phyloP scores from a whole-genome alignment of 1,140 invertebrate genomes.

The Caenorhabditis elegans region DNA sequence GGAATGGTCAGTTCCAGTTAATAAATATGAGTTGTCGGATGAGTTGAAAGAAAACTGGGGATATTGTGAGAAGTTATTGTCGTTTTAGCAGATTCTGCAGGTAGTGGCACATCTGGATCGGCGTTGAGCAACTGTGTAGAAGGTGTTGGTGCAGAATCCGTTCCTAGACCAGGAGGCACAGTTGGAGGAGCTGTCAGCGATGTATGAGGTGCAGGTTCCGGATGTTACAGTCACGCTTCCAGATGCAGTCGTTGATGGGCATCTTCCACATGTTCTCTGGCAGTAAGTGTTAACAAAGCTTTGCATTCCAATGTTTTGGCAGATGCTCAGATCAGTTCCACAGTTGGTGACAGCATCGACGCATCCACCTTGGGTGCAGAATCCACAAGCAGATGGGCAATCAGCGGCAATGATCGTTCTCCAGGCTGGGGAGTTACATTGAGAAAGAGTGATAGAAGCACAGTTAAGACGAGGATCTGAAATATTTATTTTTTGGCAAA shows the following conservation, averaged over 20 bases:
- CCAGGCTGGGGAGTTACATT: neutral
- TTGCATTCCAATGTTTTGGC: neutral
- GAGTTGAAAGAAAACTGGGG: neutral
- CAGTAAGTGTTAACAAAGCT: neutral
- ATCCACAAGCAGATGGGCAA: slow-evolving; percentile 13
- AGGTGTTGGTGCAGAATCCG: slow-evolving; percentile 35
- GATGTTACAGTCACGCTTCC: neutral
- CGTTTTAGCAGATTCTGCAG: slow-evolving; percentile 3
- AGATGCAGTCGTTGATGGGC: neutral
- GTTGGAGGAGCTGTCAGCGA: neutral
- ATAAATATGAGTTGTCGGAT: neutral
- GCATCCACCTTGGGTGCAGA: neutral
- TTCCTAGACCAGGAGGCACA: slow-evolving; percentile 23
- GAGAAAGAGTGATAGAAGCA: neutral
- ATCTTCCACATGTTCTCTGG: slow-evolving; percentile 17
- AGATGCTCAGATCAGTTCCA: neutral
- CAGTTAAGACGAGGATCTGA: neutral
- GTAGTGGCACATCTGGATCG: neutral
- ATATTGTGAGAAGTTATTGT: too few species aligned
- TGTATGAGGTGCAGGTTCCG: neutral
- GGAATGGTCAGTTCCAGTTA: slow-evolving; percentile 9
- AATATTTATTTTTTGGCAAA: too few species aligned
- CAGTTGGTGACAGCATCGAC: slow-evolving; percentile 22
- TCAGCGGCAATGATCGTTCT: slow-evolving; percentile 4
- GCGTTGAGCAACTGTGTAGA: slow-evolving; percentile 27